phyloP scores from a whole-genome alignment of 2,113 vertebrate genomes.

The Dendropsophus ebraccatus region DNA sequence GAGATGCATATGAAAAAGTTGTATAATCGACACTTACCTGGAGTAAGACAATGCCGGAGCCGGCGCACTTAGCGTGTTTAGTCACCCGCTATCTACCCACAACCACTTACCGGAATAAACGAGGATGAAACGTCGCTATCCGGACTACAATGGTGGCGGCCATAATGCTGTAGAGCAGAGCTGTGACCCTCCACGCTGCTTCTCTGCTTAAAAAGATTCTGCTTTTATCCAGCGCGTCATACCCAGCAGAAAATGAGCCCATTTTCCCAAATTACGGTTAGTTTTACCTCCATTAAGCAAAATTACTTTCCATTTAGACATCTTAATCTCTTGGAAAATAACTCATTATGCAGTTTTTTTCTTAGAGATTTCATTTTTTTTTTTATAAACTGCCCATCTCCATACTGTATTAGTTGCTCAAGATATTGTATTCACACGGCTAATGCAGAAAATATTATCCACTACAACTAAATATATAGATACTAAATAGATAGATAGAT shows the following conservation, averaged over 20 bases:
- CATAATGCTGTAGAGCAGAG: constrained; percentile 27
- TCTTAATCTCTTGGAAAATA: constrained; percentile 42
- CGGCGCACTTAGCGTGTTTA: constrained; percentile 7
- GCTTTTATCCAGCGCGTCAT: neutral
- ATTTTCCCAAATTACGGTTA: constrained; percentile 25
- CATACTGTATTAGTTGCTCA: neutral
- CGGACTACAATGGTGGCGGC: neutral
- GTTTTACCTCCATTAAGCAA: constrained; percentile 14
- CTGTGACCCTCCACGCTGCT: constrained; percentile 29
- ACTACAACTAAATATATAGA: neutral
- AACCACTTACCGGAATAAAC: neutral
- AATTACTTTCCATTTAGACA: neutral
- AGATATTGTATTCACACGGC: neutral
- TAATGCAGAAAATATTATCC: neutral
- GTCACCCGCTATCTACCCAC: neutral
- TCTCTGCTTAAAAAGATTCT: constrained; percentile 20
- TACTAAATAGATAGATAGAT: neutral
- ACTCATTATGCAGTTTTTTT: constrained; percentile 27
- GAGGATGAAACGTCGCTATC: neutral
- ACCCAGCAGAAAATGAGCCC: constrained; percentile 25
- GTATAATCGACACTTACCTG: neutral
- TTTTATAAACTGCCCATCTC: constrained; percentile 14
- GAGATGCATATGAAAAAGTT: neutral
- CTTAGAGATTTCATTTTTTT: constrained; percentile 13
- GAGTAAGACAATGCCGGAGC: neutral